Conservation (phyloP, 1,140 invertebrate species). For the Drosophila pandora region DNA sequence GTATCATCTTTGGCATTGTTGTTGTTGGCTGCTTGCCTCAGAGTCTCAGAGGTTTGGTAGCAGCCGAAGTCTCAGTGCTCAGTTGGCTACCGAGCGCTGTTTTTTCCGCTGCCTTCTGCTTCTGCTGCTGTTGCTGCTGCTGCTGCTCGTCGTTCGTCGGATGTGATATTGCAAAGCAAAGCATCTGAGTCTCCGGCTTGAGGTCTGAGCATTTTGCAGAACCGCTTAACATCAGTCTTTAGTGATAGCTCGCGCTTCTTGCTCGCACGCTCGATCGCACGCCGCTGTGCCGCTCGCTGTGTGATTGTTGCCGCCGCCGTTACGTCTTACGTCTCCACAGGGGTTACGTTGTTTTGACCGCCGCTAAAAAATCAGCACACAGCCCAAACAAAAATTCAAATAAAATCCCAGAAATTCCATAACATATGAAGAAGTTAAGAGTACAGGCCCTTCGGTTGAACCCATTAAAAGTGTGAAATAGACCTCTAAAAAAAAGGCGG, state of each 20-base stretch:
- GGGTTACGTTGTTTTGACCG: conserved; percentile 32
- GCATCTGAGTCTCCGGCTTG: conserved; percentile 52
- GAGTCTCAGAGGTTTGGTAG: conserved; percentile 22
- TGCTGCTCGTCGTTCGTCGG: conserved; percentile 41
- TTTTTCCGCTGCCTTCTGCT: conserved; percentile 29
- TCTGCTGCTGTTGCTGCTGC: conserved; percentile 36
- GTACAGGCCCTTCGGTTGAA: neutral
- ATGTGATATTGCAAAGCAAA: conserved; percentile 71
- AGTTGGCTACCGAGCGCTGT: conserved; percentile 37
- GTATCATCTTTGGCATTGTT: conserved; percentile 51
- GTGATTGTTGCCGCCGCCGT: conserved; percentile 14
- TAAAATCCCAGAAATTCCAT: conserved; percentile 5
- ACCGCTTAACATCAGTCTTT: conserved; percentile 83
- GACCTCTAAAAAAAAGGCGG: neutral
- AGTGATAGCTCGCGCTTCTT: conserved; percentile 83
- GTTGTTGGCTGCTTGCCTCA: conserved; percentile 11
- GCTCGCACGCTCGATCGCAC: conserved; percentile 79
- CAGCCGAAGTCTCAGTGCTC: conserved; percentile 34
- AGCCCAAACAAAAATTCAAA: conserved; percentile 17
- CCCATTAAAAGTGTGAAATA: conserved; percentile 1
- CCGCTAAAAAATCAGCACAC: conserved; percentile 27
- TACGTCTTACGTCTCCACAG: conserved; percentile 5
- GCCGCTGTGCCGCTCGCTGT: conserved; percentile 56
- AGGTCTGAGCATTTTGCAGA: conserved; percentile 80
- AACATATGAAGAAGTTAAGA: neutral